phyloP scores from a whole-genome alignment of 2,113 vertebrate species.

The Scophthalmus maximus region DNA sequence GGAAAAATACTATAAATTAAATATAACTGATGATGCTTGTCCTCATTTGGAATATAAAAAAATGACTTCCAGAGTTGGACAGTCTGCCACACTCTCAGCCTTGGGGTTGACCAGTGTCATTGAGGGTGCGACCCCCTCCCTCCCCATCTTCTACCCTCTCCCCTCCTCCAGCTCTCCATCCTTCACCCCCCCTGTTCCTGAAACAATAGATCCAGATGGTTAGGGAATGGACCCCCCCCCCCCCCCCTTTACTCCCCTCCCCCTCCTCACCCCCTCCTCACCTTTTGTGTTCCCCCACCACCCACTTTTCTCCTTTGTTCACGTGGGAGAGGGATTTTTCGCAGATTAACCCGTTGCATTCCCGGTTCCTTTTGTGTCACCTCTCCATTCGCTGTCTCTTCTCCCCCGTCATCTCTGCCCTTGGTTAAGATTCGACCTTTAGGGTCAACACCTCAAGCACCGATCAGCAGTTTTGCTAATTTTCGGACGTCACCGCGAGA shows the following conservation, averaged over 20 bases:
- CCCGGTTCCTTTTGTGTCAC: constrained; percentile 80
- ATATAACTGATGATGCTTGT: background rate
- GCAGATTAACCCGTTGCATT: constrained; percentile 84
- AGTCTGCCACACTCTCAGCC: constrained; percentile 24
- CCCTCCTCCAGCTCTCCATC: constrained; percentile 61
- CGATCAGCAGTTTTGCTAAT: constrained; percentile 44
- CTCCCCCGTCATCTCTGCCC: constrained; percentile 49
- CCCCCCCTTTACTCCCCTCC: constrained; percentile 9
- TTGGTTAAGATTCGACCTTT: constrained; percentile 58
- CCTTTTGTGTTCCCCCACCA: constrained; percentile 73
- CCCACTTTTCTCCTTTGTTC: constrained; percentile 79
- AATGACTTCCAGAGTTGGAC: constrained; percentile 16
- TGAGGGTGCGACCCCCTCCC: constrained; percentile 60
- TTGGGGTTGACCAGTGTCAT: constrained; percentile 67
- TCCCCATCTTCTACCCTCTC: constrained; percentile 36
- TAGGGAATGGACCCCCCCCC: constrained; percentile 64
- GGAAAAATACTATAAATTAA: background rate
- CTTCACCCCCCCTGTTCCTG: constrained; percentile 55
- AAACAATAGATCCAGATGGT: constrained; percentile 85
- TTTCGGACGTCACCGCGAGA: background rate
- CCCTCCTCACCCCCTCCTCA: constrained; percentile 63
- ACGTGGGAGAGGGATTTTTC: constrained; percentile 68
- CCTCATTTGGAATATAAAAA: background rate
- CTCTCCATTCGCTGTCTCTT: constrained; percentile 19
- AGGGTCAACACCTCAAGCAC: constrained; percentile 39